Conservation (phyloP, 2,113 vertebrate genomes). For the Opisthocomus hoazin region DNA sequence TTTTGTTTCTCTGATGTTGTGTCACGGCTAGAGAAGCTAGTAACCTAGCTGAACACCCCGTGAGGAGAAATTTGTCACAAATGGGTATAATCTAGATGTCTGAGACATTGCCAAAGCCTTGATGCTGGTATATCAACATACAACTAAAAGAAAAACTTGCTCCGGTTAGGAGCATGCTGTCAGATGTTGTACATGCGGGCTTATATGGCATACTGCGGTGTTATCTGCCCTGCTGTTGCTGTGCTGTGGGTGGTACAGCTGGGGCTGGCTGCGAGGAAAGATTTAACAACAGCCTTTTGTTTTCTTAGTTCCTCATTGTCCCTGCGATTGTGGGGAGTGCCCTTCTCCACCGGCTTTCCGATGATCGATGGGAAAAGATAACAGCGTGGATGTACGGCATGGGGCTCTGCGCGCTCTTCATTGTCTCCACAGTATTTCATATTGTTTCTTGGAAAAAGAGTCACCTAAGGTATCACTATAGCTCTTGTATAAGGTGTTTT, state of each 20-base stretch:
- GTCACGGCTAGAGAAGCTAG: not conserved
- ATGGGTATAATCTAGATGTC: accelerated
- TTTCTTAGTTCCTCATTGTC: slow-evolving; percentile 82
- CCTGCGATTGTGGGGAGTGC: slow-evolving; percentile 91
- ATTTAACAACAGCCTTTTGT: not conserved
- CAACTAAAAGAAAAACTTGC: not conserved
- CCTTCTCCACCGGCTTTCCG: slow-evolving; percentile 86
- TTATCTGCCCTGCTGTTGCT: not conserved
- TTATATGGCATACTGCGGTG: accelerated
- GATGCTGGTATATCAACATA: not conserved
- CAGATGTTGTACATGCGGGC: accelerated
- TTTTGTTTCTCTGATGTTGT: not conserved
- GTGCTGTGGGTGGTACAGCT: not conserved
- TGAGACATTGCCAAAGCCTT: not conserved
- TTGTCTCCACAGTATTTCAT: slow-evolving; percentile 94
- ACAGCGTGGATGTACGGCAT: slow-evolving; percentile 94
- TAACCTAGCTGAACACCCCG: not conserved
- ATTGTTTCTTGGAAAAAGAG: slow-evolving; percentile 97
- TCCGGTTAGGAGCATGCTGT: not conserved
- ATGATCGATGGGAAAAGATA: slow-evolving; percentile 89
- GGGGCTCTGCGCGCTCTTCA: slow-evolving; percentile 93
- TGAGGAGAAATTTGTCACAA: not conserved
- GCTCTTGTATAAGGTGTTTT: not conserved
- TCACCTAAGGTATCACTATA: slow-evolving; percentile 82
- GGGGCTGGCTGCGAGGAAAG: not conserved